A percentile compares a stretch with the other conserved stretches of the same genome.
These are phyloP conservation scores for Drosophila bocki DNA, from an alignment of 1,140 invertebrate genomes.

Conservation along the genomic window DNA sequence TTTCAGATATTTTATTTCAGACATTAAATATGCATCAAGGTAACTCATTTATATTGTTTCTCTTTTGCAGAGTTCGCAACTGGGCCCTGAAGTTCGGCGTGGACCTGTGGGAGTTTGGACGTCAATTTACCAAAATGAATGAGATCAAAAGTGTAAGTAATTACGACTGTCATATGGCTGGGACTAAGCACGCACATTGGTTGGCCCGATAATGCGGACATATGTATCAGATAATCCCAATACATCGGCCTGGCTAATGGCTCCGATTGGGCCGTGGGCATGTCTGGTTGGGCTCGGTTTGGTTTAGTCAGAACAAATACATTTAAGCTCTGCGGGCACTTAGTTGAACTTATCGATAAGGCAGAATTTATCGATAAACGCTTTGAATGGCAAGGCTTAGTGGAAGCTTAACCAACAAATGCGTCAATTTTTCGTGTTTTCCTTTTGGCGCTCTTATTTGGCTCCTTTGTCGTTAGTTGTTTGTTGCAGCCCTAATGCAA, in stretches of 20 bases:
- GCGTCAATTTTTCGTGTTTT: constrained; percentile 62
- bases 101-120: constrained; percentile 94
- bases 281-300: neutral
- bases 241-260: constrained; percentile 55
- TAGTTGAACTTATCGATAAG: constrained; percentile 64
- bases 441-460: constrained; percentile 24
- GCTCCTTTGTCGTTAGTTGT: constrained; percentile 17
- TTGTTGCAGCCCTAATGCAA: constrained; percentile 67
- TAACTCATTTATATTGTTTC: constrained; percentile 82
- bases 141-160: constrained; percentile 93
- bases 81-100: constrained; percentile 96
- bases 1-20: neutral
- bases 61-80: constrained; percentile 93
- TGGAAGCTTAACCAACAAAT: constrained; percentile 61
- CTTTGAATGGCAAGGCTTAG: constrained; percentile 62
- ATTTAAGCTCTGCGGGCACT: constrained; percentile 57
- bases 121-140: constrained; percentile 93
- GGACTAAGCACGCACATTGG: constrained; percentile 2
- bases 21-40: neutral
- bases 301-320: constrained; percentile 60
- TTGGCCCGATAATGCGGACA: constrained; percentile 13
- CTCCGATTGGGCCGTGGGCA: constrained; percentile 33
- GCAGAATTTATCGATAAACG: constrained; percentile 67
- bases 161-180: constrained; percentile 14
- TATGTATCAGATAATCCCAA: constrained; percentile 40